Conservation (phyloP, 2,888 invertebrate genomes). For the Girardia tigrina region DNA sequence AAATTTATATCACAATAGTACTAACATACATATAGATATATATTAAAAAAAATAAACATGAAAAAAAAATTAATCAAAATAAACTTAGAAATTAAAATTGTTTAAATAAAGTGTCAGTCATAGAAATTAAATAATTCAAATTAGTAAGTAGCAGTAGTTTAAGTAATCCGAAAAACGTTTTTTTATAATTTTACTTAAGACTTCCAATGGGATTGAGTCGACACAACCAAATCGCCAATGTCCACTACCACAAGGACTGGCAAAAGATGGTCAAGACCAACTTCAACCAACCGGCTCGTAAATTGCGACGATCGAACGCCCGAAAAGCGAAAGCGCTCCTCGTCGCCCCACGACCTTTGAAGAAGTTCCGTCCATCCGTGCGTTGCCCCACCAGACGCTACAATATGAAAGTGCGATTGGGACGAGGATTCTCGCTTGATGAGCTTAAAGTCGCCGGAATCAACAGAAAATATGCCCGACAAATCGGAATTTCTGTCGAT, state of each 20-base stretch:
- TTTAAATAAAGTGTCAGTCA: no score
- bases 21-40: no score
- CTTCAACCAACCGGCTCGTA: slow-evolving; percentile 96
- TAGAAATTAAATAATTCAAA: no score
- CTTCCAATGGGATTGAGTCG: slow-evolving; percentile 60
- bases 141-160: no score
- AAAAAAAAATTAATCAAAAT: no score
- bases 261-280: slow-evolving; percentile 81
- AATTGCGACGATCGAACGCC: slow-evolving; percentile 70
- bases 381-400: slow-evolving; percentile 84
- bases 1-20: no score
- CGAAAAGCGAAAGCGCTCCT: slow-evolving; percentile 79
- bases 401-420: slow-evolving; percentile 80
- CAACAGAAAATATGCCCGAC: slow-evolving; percentile 69
- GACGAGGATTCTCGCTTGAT: slow-evolving; percentile 84
- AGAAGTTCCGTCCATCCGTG: slow-evolving; percentile 73
- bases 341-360: slow-evolving; percentile 80
- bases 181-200: no score
- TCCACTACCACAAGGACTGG: slow-evolving; percentile 99
- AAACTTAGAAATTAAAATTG: no score
- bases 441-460: slow-evolving; percentile 85
- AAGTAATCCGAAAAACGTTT: no score
- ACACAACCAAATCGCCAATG: slow-evolving; percentile 97
- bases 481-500: slow-evolving; percentile 88
- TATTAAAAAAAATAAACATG: no score